Evolutionary conservation across 2,797 vertebrate species (phyloP), one percentile per base, ranked within the genome.

Genomic region (Silurus aristotelis): DNA sequence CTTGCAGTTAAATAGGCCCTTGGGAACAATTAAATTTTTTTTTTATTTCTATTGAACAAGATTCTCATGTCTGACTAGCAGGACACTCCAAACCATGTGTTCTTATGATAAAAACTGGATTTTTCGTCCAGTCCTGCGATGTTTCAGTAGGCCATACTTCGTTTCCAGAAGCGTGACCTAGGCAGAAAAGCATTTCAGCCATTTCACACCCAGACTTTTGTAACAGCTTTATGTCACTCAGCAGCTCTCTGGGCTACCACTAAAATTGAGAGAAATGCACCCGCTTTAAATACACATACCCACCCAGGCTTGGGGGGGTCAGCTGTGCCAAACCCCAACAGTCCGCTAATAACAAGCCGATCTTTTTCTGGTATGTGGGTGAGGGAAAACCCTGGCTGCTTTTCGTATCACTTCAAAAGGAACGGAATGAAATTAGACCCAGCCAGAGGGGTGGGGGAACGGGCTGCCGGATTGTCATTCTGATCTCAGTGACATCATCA

Each of bases 321-420:
- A 91, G 83, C 90, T 89, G 90, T 92, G 90, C 70, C 25, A 61
- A 89, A 87, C 91, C 86, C 89, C 88, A 85, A 87, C 87, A 79
- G 67, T 88, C 85, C 83, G 88, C 89, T 91, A 89, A 83, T 88
- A 91, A 93, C 91, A 92, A 92, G 89, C 89, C 87, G 87, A 84
- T 91, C 90, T 92, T 91, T 92, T 92, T 92, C 90, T 92, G 92
- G 90, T 90, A 87, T 87, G 80, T 88, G 87, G 88, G 89, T 85
- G 84, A 92, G 90, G 87, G 91, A 91, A 91, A 92, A 93, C 90
- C 92, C 91, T 88, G 89, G 80, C 64, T 90, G 91, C 93, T 89
- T 72, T 12, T 91, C 89, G 85, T 89, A 83, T 84, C 84, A 83
- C 93, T 92, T 95, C 93, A 94, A 94, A 94, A 91, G 87, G 67